Evolutionary conservation across 2,113 vertebrate species (phyloP), one percentile per base, ranked within the genome.

Genomic region (Pionites leucogaster): DNA sequence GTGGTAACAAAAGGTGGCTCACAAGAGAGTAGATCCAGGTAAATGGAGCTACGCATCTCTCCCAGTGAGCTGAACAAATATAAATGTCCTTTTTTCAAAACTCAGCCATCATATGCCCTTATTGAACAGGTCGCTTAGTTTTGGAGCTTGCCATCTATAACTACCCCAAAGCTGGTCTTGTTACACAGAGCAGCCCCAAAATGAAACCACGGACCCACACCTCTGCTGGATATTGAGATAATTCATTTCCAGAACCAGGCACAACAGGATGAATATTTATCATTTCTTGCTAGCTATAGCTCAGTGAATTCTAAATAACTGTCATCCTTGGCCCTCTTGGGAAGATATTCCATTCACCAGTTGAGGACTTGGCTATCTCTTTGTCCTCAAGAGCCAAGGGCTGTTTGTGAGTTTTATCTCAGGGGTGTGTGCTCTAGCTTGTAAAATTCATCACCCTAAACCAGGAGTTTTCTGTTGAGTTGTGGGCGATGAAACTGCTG

Each of bases 31-130:
- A 28, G 37, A 24, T 23, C 7, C 17, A 41, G 47, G 24, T 68
- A 63, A 64, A 46, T 0, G 3, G 0, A 67, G 31, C 14, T 50
- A 33, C 0, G 0, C 7, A 70, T 63, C 50, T 85, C 55, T 50
- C 39, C 35, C 28, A 20, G 11, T 29, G n/a, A 86, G 27, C 22
- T 12, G 65, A 75, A 74, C 1, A 8, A 47, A 55, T 14, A n/a
- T 5, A 37, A 82, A 78, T 4, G 20, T 6, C 11, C 7, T 44
- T 68, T 57, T 14, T 13, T 11, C 31, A 33, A 37, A 76, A 29
- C 28, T 31, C 53, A 69, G 53, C 19, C 7, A 2, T 44, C 64
- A 55, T 25, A 17, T 1, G 6, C 10, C 15, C 24, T 67, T 44
- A 37, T 0, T 49, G 46, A 78, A 53, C 13, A 49, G 31, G 2